phyloP scores from a whole-genome alignment of 2,113 vertebrate species.

The Australoheros scitulus region DNA sequence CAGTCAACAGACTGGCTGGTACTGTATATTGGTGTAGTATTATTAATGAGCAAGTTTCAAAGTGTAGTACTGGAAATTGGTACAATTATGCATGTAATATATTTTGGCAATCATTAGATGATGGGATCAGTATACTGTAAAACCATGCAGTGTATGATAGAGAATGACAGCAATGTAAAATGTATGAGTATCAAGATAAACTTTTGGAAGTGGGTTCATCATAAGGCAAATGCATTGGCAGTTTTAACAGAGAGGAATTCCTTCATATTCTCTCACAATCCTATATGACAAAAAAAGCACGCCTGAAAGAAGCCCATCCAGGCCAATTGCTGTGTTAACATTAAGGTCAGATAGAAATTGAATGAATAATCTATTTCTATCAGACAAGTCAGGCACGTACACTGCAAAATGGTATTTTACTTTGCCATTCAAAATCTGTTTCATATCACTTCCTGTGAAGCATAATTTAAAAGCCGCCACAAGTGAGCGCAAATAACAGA shows the following conservation, averaged over 20 bases:
- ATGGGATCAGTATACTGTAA: too few relatives aligned
- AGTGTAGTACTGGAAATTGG: background rate
- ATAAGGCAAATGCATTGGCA: background rate
- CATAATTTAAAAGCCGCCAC: background rate
- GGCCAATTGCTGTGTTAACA: background rate
- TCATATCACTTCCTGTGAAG: background rate
- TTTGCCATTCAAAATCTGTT: background rate
- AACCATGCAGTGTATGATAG: background rate
- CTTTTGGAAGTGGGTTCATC: background rate
- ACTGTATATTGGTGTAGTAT: background rate
- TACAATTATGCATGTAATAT: background rate
- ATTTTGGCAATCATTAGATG: background rate
- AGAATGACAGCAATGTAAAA: background rate
- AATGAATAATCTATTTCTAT: constrained; percentile 9
- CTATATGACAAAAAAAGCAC: background rate
- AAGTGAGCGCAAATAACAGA: constrained; percentile 21
- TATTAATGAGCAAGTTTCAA: background rate
- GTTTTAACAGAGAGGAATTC: background rate
- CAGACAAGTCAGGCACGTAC: background rate
- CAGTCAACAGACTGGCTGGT: too few relatives aligned
- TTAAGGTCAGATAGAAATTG: background rate
- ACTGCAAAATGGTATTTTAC: background rate
- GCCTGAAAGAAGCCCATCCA: background rate
- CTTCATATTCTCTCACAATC: background rate
- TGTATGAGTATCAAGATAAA: background rate